Base-by-base conservation (phyloP, 2,888 invertebrate species). In the Zygogramma bicolorata region DNA sequence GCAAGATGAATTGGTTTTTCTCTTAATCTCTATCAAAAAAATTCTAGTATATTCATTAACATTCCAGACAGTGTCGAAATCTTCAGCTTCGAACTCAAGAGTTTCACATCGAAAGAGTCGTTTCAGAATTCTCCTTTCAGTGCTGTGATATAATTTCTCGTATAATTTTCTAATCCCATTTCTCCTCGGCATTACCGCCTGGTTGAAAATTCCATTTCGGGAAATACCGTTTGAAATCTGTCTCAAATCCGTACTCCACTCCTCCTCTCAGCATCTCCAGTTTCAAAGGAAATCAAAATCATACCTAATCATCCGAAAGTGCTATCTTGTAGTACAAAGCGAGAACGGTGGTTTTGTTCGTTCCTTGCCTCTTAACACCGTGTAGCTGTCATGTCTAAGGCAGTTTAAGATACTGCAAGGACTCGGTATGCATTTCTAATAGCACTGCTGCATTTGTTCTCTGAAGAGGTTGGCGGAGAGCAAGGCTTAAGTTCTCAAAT, bases 361-460 rank as follows among this genome's bases (percentile, higher is more conserved):
- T 27, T 53, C 27, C 15, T n/a, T 53, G 27, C 25, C 53, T 53
- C 53, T 53, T 53, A 25, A 53, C 25, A 27, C 25, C 25, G 27
- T 53, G 53, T 53, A 53, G 27, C 53, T 53, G 53, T 53, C 53
- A 25, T 53, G 53, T 27, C 53, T 53, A n/a, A 27, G n/a, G n/a
- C 27, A 10, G 53, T 53, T 53, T 27, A 53, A 27, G 53, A 27
- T 53, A 22, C 53, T 25, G 53, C n/a, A 27, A 53, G 53, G 53
- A 27, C 25, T 53, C 5, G n/a, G 53, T n/a, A 53, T 27, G 53
- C 53, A 53, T 53, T 53, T 53, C n/a, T 25, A 53, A 27, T 27
- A 7, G 53, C 53, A 25, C 0, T 7, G 53, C 7, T 53, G 53
- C 22, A 53, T 46, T 53, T 27, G 27, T 53, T 53, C 0, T 2